Evolutionary conservation across 2,888 invertebrate genomes (phyloP).

Genomic region (Oconnorella tubifera): DNA sequence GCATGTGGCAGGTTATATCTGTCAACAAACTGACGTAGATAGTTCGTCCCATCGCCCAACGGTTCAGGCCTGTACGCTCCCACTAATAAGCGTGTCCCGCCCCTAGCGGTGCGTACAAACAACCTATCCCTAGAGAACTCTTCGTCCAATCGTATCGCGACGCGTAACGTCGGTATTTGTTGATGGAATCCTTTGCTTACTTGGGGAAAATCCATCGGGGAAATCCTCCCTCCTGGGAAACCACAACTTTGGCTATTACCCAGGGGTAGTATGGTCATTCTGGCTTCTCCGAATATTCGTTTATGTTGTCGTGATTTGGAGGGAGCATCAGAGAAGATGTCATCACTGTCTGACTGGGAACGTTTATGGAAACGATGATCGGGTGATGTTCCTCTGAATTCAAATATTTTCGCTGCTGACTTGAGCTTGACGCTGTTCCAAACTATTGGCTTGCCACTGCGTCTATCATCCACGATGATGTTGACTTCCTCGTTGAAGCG

Average conservation of each 20-base stretch:
- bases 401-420: background rate
- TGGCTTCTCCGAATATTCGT: background rate
- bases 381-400: background rate
- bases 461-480: conserved; percentile 20
- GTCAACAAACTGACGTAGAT: conserved; percentile 13
- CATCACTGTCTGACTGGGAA: background rate
- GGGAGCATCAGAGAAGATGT: background rate
- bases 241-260: background rate
- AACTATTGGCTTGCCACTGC: conserved; percentile 15
- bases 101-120: conserved; percentile 15
- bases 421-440: conserved; percentile 19
- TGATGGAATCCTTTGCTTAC: background rate
- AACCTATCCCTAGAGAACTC: conserved; percentile 14
- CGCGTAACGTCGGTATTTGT: background rate
- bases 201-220: too few relatives aligned
- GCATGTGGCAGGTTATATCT: conserved; percentile 22
- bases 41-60: conserved; percentile 26
- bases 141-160: conserved; percentile 11
- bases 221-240: background rate
- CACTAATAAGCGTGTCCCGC: conserved; percentile 17
- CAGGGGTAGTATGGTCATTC: background rate
- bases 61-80: conserved; percentile 20
- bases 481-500: conserved; percentile 22
- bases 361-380: background rate
- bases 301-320: background rate